Conservation (phyloP, 1,140 invertebrate genomes). For the Octopus sinensis region DNA sequence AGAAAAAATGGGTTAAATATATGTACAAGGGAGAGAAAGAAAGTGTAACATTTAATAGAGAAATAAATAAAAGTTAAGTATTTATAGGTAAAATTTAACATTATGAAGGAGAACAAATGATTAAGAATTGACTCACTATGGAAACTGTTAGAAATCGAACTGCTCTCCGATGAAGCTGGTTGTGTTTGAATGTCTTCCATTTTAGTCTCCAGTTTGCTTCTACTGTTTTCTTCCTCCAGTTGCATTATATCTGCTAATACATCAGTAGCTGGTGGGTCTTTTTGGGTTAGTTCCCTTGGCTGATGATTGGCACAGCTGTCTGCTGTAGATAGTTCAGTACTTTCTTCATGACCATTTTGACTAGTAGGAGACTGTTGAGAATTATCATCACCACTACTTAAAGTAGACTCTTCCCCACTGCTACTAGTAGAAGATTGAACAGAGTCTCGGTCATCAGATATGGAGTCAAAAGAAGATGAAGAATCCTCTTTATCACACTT, state of each 20-base stretch:
- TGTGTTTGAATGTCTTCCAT: neutral
- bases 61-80: too few relatives aligned
- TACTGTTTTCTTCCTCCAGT: neutral
- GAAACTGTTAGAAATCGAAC: neutral
- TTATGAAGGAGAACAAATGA: too few relatives aligned
- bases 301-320: neutral
- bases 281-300: neutral
- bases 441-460: neutral
- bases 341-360: neutral
- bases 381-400: neutral
- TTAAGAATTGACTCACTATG: too few relatives aligned
- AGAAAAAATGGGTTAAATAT: too few relatives aligned
- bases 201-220: neutral
- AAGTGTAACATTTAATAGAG: too few relatives aligned
- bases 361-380: neutral
- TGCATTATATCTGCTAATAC: neutral
- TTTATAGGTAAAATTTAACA: too few relatives aligned
- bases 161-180: neutral
- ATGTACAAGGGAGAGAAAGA: too few relatives aligned
- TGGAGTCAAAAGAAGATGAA: neutral
- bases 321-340: neutral
- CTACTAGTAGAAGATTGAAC: neutral
- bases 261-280: neutral
- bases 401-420: neutral
- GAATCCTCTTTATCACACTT: constrained; percentile 6